These are phyloP conservation scores for Drosophila birchii DNA, from an alignment of 2,888 invertebrate species.

Conservation along the genomic window DNA sequence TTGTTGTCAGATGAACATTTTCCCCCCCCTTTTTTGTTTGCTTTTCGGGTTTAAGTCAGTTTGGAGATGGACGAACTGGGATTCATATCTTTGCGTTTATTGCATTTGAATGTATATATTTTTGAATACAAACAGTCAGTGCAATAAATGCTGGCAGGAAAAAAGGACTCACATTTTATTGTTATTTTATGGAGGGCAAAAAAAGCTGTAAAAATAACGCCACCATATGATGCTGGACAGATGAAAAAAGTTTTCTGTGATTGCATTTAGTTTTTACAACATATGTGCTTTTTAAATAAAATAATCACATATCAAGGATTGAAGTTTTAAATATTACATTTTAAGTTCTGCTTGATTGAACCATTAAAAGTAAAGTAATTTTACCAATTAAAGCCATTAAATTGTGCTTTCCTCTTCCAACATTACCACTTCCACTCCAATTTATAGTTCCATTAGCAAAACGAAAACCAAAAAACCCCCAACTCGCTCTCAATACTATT, in stretches of 20 bases:
- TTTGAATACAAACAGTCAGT: constrained; percentile 37
- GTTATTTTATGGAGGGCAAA: constrained; percentile 37
- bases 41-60: background rate
- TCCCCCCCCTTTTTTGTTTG: constrained; percentile 3
- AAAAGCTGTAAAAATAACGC: constrained; percentile 24
- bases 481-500: constrained; percentile 36
- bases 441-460: constrained; percentile 15
- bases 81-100: constrained; percentile 51
- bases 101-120: constrained; percentile 46
- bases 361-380: background rate
- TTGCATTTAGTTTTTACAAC: constrained; percentile 44
- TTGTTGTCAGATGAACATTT: constrained; percentile 30
- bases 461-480: constrained; percentile 19
- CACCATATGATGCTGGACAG: constrained; percentile 21
- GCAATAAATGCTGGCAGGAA: constrained; percentile 32
- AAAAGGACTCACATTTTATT: constrained; percentile 40
- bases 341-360: background rate
- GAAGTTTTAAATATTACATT: background rate
- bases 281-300: constrained; percentile 7
- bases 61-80: constrained; percentile 41
- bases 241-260: constrained; percentile 41
- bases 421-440: background rate
- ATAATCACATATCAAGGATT: background rate
- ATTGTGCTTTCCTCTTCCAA: background rate
- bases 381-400: background rate